Evolutionary conservation across 1,140 invertebrate species (phyloP).

Genomic region (Drosophila ercepeae): DNA sequence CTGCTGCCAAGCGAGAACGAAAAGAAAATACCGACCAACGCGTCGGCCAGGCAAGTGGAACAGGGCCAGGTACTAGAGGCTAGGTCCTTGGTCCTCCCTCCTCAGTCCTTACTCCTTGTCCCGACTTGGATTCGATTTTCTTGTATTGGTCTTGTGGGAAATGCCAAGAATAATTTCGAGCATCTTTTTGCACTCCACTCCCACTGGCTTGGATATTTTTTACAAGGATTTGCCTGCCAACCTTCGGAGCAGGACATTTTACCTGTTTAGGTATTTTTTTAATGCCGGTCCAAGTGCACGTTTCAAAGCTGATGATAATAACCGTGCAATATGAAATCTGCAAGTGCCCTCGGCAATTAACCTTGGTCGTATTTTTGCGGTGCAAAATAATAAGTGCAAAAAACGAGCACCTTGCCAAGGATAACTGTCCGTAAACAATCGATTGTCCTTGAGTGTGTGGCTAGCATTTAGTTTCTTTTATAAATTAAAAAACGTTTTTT

Average conservation of each 20-base stretch:
- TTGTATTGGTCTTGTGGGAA: constrained; percentile 74
- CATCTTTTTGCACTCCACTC: constrained; percentile 49
- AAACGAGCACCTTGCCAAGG: constrained; percentile 20
- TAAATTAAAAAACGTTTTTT: neutral
- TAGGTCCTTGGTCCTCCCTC: constrained; percentile 13
- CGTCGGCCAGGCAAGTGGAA: constrained; percentile 35
- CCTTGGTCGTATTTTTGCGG: constrained; percentile 60
- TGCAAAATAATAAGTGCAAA: constrained; percentile 33
- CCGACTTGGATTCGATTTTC: constrained; percentile 70
- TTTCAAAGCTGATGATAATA: constrained; percentile 48
- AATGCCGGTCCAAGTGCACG: constrained; percentile 43
- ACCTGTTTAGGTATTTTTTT: constrained; percentile 58
- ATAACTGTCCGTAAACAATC: constrained; percentile 16
- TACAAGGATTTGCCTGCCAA: constrained; percentile 23
- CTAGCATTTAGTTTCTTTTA: neutral
- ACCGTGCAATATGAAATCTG: constrained; percentile 65
- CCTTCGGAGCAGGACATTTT: constrained; percentile 27
- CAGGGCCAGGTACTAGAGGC: constrained; percentile 39
- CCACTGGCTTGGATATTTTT: constrained; percentile 21
- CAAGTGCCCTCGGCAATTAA: constrained; percentile 50
- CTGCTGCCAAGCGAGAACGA: constrained; percentile 50
- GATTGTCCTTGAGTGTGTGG: constrained; percentile 18
- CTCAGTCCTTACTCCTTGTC: constrained; percentile 14
- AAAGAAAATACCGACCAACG: constrained; percentile 31
- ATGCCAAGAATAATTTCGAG: constrained; percentile 59